These are phyloP conservation scores for Rallus crepitans DNA, from an alignment of 2,797 vertebrate genomes.

Conservation along the genomic window DNA sequence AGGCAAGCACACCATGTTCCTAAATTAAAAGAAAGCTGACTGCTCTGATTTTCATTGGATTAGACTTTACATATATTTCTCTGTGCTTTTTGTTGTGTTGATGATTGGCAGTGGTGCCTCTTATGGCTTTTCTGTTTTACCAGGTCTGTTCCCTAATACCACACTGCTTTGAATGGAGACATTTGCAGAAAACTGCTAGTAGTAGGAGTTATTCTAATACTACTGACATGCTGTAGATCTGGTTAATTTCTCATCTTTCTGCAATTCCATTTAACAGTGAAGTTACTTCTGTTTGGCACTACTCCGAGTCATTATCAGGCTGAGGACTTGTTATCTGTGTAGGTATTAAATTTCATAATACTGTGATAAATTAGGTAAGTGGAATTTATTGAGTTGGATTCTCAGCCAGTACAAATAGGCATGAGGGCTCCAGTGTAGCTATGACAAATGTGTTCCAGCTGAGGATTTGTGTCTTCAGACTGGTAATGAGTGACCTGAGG, in stretches of 20 bases:
- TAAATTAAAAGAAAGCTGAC: conserved; percentile 23
- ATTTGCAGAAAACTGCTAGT: background rate
- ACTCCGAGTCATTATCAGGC: background rate
- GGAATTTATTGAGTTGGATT: background rate
- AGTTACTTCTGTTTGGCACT: background rate
- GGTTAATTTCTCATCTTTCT: background rate
- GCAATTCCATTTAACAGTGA: background rate
- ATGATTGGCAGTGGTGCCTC: background rate
- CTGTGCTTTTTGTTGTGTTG: background rate
- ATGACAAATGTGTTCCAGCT: background rate
- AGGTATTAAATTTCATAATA: background rate
- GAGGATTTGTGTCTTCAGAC: background rate
- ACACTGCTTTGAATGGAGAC: background rate
- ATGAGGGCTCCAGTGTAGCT: background rate
- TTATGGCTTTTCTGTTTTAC: background rate
- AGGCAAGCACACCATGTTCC: conserved; percentile 48
- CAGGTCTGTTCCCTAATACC: background rate
- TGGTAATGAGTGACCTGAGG: background rate
- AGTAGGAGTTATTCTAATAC: background rate
- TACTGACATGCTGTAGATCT: background rate
- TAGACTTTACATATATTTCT: background rate
- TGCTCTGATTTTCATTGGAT: conserved; percentile 29
- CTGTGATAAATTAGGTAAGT: background rate
- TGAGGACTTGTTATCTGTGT: background rate
- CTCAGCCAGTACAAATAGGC: background rate